phyloP scores from a whole-genome alignment of 2,888 invertebrate genomes.

The Geophilus truncorum region DNA sequence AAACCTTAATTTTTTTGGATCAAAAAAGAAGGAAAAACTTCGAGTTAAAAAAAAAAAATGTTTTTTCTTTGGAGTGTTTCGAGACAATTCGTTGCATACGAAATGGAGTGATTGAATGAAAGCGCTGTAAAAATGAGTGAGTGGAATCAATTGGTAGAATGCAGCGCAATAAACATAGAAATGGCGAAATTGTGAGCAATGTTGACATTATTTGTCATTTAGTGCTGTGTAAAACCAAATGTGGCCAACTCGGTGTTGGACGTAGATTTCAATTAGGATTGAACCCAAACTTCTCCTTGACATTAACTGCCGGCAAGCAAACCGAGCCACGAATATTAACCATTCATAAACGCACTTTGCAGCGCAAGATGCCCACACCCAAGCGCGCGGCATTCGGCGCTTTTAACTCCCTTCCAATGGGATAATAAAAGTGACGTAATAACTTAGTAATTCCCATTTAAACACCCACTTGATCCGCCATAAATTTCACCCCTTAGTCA shows the following conservation, averaged over 20 bases:
- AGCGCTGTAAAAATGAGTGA: not conserved
- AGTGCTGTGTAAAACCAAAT: constrained; percentile 14
- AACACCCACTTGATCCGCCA: constrained; percentile 2
- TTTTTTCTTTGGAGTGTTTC: no score
- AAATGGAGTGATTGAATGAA: no score
- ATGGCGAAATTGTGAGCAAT: constrained; percentile 7
- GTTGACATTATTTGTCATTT: constrained; percentile 16
- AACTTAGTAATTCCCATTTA: not conserved
- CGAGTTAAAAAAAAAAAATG: not conserved
- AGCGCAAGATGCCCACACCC: not conserved
- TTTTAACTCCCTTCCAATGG: not conserved
- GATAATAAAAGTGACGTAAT: constrained; percentile 8
- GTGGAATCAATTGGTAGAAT: not conserved
- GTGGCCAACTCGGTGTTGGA: constrained; percentile 12
- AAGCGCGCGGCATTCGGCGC: not conserved
- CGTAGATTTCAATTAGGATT: constrained; percentile 20
- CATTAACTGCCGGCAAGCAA: not conserved
- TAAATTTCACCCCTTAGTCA: not conserved
- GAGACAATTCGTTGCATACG: no score
- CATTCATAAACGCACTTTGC: not conserved
- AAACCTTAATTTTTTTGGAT: not conserved
- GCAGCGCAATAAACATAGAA: not conserved
- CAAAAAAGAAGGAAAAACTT: no score
- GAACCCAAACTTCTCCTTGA: constrained; percentile 11
- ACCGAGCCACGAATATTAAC: constrained; percentile 10